Percentiles rank a stretch among this genome's conserved stretches.
Conservation (phyloP, 2,888 invertebrate genomes). For the Maniola hyperantus region DNA sequence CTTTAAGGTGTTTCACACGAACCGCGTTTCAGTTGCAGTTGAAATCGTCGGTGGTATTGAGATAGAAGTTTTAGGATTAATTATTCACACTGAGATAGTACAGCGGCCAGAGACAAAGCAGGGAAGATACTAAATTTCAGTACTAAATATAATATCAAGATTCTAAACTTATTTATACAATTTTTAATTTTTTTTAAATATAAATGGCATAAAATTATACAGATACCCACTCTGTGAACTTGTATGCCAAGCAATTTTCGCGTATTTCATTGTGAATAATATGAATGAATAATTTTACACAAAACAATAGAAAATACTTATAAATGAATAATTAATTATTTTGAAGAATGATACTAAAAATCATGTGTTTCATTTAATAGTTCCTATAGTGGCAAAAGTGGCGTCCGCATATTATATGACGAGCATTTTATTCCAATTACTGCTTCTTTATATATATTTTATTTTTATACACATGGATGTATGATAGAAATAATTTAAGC, state of each 20-base stretch:
- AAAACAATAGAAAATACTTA: background rate
- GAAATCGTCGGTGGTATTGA: background rate
- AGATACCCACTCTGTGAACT: too few relatives aligned
- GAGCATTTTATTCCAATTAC: conserved; percentile 39
- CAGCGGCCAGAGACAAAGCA: background rate
- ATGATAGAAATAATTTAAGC: conserved; percentile 15
- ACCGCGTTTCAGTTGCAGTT: background rate
- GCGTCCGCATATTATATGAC: background rate
- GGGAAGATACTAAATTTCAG: background rate
- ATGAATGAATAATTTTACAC: background rate
- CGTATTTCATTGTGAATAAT: background rate
- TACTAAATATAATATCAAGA: background rate
- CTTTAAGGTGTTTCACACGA: background rate
- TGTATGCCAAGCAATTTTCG: background rate
- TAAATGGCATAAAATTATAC: too few relatives aligned
- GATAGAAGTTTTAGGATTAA: background rate
- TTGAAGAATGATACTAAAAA: background rate
- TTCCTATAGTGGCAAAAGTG: background rate
- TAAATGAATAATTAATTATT: background rate
- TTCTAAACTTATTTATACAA: background rate
- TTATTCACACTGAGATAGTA: conserved; percentile 2
- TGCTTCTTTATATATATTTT: conserved; percentile 30
- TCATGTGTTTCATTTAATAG: background rate
- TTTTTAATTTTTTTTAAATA: too few relatives aligned
- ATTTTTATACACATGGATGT: conserved; percentile 13